These are phyloP conservation scores for Branchipolynoe longqiensis DNA, from an alignment of 2,888 invertebrate genomes.

Conservation along the genomic window DNA sequence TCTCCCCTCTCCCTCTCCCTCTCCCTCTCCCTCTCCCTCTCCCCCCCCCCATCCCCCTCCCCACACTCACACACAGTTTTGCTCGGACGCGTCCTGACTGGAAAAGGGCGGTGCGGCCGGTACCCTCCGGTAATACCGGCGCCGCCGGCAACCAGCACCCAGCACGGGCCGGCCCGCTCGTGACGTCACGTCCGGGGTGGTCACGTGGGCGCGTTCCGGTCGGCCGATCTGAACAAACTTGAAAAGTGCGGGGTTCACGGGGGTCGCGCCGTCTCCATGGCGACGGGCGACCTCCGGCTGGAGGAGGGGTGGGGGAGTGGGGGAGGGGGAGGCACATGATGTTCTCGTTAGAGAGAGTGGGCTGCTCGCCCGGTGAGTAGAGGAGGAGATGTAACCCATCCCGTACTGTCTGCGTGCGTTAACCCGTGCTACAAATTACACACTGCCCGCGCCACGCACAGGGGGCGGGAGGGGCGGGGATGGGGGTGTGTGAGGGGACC, in stretches of 20 bases:
- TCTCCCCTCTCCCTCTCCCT: background rate
- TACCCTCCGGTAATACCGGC: background rate
- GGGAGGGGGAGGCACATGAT: background rate
- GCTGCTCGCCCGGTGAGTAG: background rate
- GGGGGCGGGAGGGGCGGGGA: background rate
- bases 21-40: background rate
- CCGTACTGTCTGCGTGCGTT: background rate
- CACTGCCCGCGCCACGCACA: too few species aligned
- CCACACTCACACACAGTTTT: too few species aligned
- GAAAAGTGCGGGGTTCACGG: background rate
- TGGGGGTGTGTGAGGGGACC: background rate
- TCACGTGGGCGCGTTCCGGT: constrained; percentile 36
- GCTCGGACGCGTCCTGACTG: too few species aligned
- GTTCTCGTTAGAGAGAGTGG: background rate
- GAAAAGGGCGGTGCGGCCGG: background rate
- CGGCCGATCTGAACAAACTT: background rate
- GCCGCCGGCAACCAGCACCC: background rate
- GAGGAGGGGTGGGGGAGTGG: background rate
- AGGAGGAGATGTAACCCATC: background rate
- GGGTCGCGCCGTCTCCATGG: background rate
- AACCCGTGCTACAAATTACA: too few species aligned
- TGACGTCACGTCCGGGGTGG: constrained; percentile 23
- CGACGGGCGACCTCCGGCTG: constrained; percentile 15
- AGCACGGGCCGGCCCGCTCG: background rate
- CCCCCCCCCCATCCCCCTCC: background rate